Base-by-base conservation (phyloP, 2,888 invertebrate genomes). In the Thecocarcelia acutangulata region DNA sequence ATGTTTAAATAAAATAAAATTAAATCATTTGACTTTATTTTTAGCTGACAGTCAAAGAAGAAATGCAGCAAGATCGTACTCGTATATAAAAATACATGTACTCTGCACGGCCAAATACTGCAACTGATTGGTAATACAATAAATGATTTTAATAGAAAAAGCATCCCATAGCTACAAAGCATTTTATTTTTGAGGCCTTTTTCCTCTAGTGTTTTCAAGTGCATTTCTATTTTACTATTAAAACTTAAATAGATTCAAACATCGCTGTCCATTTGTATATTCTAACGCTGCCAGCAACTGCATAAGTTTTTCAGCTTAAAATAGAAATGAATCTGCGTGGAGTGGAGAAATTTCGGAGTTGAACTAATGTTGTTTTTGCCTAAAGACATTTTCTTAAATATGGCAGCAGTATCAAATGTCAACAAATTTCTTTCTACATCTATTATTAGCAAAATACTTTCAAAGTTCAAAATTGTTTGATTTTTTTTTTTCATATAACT, bases 381-480 rank as follows among this genome's bases (percentile, higher is more conserved):
- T 11, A 3, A 24, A 50, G 4, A 40, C 56, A 50, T 21, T 58
- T 70, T 70, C 5, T 54, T 54, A 66, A 72, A 56, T 56, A 58
- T 72, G 59, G 24, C 58, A 58, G 40, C 13, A 17, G 56, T 77
- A 76, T 81, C 72, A 72, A 81, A 81, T 76, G 72, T 73, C 72
- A 73, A 59, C 72, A 33, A 21, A 2, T 58, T 40, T 63, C 54
- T 66, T 9, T 24, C 2, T 17, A 28, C 11, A n/a, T 24, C 24
- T 24, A 5, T 5, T 24, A 33, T 33, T 28, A 33, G 33, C 33
- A 9, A 28, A 28, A 28, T 28, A 28, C 6, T 28, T 6, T 28
- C 28, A 28, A 3, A 28, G 6, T 28, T 4, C 28, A 28, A 4
- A 28, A 6, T 28, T 28, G 3, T 6, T 54, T 61, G 44, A 72